Conservation (phyloP, 53 echinoderm and acorn worm genomes). For the Patiria pectinifera region DNA sequence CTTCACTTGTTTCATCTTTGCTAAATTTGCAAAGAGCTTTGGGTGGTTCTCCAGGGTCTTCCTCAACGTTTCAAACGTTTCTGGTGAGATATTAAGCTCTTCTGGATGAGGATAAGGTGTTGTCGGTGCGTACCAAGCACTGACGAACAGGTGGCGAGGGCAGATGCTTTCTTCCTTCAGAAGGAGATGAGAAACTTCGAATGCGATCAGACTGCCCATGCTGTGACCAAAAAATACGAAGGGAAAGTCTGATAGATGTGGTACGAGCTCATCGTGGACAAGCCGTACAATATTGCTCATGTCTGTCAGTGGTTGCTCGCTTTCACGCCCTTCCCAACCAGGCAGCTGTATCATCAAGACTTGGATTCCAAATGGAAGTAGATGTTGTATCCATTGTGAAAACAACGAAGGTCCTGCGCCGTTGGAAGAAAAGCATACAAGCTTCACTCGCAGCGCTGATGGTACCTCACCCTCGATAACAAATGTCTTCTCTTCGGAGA, state of each 20-base stretch:
- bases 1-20: constrained; percentile 9
- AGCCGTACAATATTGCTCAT: neutral
- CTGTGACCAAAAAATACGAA: too few species aligned
- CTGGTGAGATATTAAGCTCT: too few species aligned
- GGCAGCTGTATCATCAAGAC: constrained; percentile 70
- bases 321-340: constrained; percentile 79
- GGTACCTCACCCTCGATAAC: neutral
- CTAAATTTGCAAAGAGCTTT: neutral
- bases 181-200: too few species aligned
- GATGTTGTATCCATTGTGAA: neutral
- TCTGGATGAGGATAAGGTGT: too few species aligned
- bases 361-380: constrained; percentile 57
- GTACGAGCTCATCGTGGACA: constrained; percentile 30
- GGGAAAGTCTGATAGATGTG: neutral
- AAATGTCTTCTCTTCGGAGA: neutral
- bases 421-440: constrained; percentile 59
- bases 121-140: too few species aligned
- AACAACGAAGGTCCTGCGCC: too few species aligned
- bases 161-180: too few species aligned
- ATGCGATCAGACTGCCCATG: too few species aligned
- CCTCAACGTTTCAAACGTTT: constrained; percentile 49
- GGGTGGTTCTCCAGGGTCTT: constrained; percentile 16
- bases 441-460: neutral
- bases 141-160: too few species aligned
- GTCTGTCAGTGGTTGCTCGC: constrained; percentile 48